Percentiles rank a stretch among this genome's conserved stretches.
Conservation (phyloP, 2,113 vertebrate species). For the Barnardius zonarius region DNA sequence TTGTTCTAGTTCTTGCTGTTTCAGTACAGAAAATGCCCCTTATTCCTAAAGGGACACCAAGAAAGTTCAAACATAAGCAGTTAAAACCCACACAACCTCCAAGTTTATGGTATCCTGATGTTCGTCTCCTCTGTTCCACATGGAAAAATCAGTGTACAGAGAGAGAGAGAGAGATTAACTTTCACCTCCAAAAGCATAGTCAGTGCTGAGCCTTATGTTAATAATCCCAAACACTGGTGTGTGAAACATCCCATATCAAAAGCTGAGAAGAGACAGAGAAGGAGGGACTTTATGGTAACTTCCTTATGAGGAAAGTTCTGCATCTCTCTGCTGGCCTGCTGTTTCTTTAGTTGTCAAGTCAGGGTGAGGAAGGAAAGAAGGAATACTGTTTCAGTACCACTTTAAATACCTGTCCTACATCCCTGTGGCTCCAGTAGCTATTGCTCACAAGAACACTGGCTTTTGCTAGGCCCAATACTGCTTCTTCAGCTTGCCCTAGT, state of each 20-base stretch:
- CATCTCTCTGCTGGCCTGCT: background rate
- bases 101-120: background rate
- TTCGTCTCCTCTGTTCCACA: background rate
- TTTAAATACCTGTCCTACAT: background rate
- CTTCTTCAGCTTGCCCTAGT: background rate
- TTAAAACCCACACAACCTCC: background rate
- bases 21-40: background rate
- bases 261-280: background rate
- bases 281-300: background rate
- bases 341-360: background rate
- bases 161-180: background rate
- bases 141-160: background rate
- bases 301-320: background rate
- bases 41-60: background rate
- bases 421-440: background rate
- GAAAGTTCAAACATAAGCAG: background rate
- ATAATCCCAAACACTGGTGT: background rate
- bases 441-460: background rate
- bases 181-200: background rate
- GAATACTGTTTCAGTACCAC: background rate
- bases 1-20: background rate
- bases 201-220: background rate
- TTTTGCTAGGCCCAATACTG: background rate
- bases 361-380: background rate
- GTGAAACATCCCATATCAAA: background rate